These are phyloP conservation scores for Pogonognathellus flavescens DNA, from an alignment of 1,140 invertebrate species.

Conservation along the genomic window DNA sequence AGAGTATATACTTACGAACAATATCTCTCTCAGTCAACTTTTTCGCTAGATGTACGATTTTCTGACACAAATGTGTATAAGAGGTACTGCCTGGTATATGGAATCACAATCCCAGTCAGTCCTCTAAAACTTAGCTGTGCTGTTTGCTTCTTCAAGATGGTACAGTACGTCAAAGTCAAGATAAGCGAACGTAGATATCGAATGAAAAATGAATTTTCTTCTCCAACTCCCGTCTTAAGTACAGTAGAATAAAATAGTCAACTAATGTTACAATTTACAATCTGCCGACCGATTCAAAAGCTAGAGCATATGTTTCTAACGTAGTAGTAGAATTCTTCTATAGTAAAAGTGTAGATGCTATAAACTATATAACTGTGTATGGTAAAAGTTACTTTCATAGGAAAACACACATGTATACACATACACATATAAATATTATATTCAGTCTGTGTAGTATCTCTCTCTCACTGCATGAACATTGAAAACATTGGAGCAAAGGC, in stretches of 20 bases:
- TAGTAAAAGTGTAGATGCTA: no score
- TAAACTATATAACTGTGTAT: not conserved
- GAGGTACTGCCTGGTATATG: no score
- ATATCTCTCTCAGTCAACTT: no score
- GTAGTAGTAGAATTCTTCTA: not conserved
- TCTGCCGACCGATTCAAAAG: slow-evolving; percentile 8
- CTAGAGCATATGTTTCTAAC: not conserved
- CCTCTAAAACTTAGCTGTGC: not conserved
- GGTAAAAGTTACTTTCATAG: not conserved
- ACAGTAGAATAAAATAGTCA: slow-evolving; percentile 11
- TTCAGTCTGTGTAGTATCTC: not conserved
- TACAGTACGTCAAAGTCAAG: slow-evolving; percentile 19
- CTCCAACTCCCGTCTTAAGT: not conserved
- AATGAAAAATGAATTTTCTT: slow-evolving; percentile 29
- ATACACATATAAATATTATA: no score
- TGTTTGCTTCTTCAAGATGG: not conserved
- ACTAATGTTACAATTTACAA: slow-evolving; percentile 6
- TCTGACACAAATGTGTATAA: no score
- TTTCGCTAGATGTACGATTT: no score
- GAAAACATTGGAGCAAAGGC: not conserved
- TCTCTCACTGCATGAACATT: not conserved
- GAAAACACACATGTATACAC: not conserved
- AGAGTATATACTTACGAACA: no score
- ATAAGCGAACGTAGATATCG: not conserved
- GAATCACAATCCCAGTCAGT: not conserved